phyloP scores from a whole-genome alignment of 2,797 vertebrate genomes.

The Pygocentrus nattereri region DNA sequence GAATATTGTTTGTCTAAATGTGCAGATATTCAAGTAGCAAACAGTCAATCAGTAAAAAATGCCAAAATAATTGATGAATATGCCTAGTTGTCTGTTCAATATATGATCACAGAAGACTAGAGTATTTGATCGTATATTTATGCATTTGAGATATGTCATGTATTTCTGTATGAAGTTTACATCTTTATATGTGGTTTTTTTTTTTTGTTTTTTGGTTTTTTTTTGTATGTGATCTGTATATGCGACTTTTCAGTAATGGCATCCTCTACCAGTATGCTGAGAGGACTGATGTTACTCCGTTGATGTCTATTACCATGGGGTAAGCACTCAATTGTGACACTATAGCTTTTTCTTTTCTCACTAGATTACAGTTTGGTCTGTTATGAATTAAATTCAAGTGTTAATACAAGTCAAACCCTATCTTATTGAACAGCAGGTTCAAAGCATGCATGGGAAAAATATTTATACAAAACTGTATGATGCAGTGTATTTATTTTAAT shows the following conservation, averaged over 20 bases:
- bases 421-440: background rate
- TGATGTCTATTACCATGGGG: constrained; percentile 96
- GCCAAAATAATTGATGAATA: background rate
- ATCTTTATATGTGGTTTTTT: background rate
- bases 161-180: background rate
- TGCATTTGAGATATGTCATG: background rate
- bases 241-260: constrained; percentile 82
- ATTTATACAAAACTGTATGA: too few relatives aligned
- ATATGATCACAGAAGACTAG: background rate
- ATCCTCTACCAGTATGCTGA: constrained; percentile 94
- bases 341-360: background rate
- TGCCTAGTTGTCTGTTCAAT: background rate
- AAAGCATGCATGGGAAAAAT: too few relatives aligned
- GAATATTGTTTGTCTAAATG: background rate
- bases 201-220: background rate
- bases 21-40: background rate
- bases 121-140: background rate
- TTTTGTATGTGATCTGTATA: background rate
- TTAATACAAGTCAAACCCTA: background rate
- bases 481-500: too few relatives aligned
- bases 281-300: constrained; percentile 86
- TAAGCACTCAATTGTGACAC: constrained; percentile 68
- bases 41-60: background rate
- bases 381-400: background rate
- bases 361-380: background rate